These are phyloP conservation scores for Perizoma flavofasciatum DNA, from an alignment of 2,888 invertebrate species.

Conservation along the genomic window DNA sequence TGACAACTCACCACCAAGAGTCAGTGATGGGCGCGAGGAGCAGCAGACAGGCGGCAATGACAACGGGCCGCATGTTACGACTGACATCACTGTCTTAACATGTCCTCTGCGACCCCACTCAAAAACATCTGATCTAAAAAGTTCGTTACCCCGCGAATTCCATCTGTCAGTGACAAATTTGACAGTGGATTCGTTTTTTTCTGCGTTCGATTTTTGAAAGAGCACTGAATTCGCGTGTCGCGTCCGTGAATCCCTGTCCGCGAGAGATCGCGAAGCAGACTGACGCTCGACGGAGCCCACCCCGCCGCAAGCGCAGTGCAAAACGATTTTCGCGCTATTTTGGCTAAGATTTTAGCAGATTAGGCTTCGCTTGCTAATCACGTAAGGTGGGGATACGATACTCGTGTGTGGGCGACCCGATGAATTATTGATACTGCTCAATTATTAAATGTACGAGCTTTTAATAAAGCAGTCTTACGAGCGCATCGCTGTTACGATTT, in stretches of 20 bases:
- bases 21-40: constrained; percentile 94
- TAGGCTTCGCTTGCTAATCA: constrained; percentile 78
- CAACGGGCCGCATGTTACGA: constrained; percentile 88
- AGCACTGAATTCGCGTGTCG: constrained; percentile 70
- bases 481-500: constrained; percentile 41
- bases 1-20: constrained; percentile 92
- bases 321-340: constrained; percentile 83
- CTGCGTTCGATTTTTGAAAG: constrained; percentile 64
- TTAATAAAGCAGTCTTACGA: constrained; percentile 60
- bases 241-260: constrained; percentile 76
- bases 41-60: constrained; percentile 92
- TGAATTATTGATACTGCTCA: constrained; percentile 62
- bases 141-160: constrained; percentile 39
- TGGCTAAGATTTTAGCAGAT: constrained; percentile 81
- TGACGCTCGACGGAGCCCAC: constrained; percentile 75
- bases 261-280: constrained; percentile 78
- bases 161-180: constrained; percentile 34
- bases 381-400: constrained; percentile 60
- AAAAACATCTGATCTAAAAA: constrained; percentile 40
- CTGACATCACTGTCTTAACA: constrained; percentile 75
- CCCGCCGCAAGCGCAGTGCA: constrained; percentile 74
- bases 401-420: constrained; percentile 71
- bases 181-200: constrained; percentile 35
- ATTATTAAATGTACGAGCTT: constrained; percentile 60
- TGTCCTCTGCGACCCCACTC: constrained; percentile 51